These are phyloP conservation scores for Arrhamphus sclerolepis DNA, from an alignment of 2,797 vertebrate species.

Conservation along the genomic window DNA sequence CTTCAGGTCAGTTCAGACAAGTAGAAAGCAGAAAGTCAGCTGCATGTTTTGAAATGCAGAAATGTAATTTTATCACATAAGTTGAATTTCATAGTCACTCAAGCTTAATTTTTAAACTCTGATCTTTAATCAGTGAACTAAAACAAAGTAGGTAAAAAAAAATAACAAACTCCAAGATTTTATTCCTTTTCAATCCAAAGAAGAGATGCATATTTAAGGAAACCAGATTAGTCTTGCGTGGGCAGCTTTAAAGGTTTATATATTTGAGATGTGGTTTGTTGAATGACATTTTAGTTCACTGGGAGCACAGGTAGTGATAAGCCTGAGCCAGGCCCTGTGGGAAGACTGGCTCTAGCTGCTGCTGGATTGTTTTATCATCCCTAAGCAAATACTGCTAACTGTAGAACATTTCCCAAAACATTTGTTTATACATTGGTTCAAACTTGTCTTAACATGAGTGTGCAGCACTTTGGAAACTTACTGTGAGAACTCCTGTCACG, in stretches of 20 bases:
- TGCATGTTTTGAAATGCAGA: no score
- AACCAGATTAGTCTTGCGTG: background rate
- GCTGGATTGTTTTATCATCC: conserved; percentile 51
- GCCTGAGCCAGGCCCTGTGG: conserved; percentile 22
- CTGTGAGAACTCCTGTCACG: conserved; percentile 9
- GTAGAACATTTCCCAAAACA: conserved; percentile 57
- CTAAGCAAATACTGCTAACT: conserved; percentile 52
- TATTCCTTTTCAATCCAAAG: background rate
- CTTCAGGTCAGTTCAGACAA: conserved; percentile 51
- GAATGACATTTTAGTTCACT: conserved; percentile 13
- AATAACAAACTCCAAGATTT: background rate
- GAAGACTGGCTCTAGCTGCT: conserved; percentile 24
- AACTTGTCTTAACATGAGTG: conserved; percentile 50
- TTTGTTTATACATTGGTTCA: conserved; percentile 52
- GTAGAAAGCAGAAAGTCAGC: background rate
- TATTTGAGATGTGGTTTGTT: conserved; percentile 14
- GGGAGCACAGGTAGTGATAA: conserved; percentile 5
- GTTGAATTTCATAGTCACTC: background rate
- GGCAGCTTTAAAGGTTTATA: background rate
- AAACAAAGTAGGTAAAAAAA: background rate
- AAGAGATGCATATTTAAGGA: background rate
- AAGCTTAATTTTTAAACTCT: background rate
- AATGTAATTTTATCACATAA: background rate
- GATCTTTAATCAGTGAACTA: background rate
- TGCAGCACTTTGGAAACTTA: conserved; percentile 29